These are phyloP conservation scores for Onychomys leucogaster DNA, from an alignment of 2,797 vertebrate species.

Conservation along the genomic window DNA sequence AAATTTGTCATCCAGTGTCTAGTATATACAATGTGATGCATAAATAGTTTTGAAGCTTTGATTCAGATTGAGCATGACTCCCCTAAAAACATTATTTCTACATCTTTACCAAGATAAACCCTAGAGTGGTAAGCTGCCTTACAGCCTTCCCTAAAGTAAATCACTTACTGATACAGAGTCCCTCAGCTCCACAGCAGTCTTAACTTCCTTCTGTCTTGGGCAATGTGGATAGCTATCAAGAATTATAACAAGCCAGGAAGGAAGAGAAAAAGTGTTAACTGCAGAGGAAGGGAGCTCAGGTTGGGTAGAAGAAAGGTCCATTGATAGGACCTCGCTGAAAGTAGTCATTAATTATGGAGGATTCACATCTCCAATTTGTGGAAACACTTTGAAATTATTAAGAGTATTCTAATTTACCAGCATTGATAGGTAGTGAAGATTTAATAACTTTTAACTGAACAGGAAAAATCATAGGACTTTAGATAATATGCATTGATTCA, in stretches of 20 bases:
- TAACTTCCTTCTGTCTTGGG: constrained; percentile 19
- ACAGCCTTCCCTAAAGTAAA: constrained; percentile 59
- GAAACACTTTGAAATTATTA: background rate
- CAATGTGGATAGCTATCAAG: constrained; percentile 29
- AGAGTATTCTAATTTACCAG: background rate
- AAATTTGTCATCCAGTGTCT: constrained; percentile 25
- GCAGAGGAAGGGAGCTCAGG: background rate
- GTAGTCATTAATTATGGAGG: background rate
- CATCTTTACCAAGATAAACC: constrained; percentile 11
- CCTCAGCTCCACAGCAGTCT: background rate
- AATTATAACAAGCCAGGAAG: constrained; percentile 35
- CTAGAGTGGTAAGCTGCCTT: constrained; percentile 48
- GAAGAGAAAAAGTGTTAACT: background rate
- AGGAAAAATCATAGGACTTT: background rate
- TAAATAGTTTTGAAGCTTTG: background rate
- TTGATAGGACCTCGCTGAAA: background rate
- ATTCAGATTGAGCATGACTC: constrained; percentile 36
- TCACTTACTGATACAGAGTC: background rate
- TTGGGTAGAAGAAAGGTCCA: background rate
- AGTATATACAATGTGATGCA: background rate
- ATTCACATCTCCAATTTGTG: background rate
- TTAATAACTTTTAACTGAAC: background rate
- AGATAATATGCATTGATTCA: background rate
- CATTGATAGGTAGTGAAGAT: background rate
- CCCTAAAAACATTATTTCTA: background rate